Evolutionary conservation across 2,797 vertebrate species (phyloP), one percentile per base, ranked within the genome.

Genomic region (Manis pentadactyla): DNA sequence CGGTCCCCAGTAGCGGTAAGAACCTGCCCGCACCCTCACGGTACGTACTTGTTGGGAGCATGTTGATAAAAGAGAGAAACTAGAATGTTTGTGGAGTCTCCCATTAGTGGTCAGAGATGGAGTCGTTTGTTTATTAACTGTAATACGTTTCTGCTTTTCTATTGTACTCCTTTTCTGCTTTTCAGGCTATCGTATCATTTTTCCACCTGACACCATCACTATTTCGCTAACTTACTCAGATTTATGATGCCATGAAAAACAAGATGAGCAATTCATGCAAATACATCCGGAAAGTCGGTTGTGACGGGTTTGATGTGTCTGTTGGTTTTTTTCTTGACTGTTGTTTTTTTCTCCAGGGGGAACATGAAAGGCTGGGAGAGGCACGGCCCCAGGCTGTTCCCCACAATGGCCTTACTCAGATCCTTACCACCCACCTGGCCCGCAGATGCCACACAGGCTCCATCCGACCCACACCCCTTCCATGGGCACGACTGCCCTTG

Each of bases 1-100:
- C 49, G 14, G n/a, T 59, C 53, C 7, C n/a, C 1, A 34, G 37
- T 0, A 13, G 31, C 27, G 8, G 6, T 4, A 34, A 37, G 31
- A 46, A 49, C 31, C 2, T 0, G 0, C 21, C 31, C 31, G 0
- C 59, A 4, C 7, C 31, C 14, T 7, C 4, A 13, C 61, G 9
- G 0, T 12, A 59, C 3, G 1, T 46, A 46, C 10, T 46, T 0
- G 25, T 14, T 27, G 68, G 11, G 21, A 29, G 34, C 6, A 0
- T 19, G n/a, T 64, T 55, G 34, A 1, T 4, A 5, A 78, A 68
- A 25, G 4, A 15, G 17, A 71, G 5, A 8, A 49, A 9, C 14
- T 19, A 23, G 13, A 1, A 14, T 51, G 2, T 25, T 69, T 19
- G 37, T 37, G 2, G 15, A 39, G 3, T 6, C 1, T n/a, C 34